Conservation (phyloP, 2,113 vertebrate species). For the Phaethornis superciliosus region DNA sequence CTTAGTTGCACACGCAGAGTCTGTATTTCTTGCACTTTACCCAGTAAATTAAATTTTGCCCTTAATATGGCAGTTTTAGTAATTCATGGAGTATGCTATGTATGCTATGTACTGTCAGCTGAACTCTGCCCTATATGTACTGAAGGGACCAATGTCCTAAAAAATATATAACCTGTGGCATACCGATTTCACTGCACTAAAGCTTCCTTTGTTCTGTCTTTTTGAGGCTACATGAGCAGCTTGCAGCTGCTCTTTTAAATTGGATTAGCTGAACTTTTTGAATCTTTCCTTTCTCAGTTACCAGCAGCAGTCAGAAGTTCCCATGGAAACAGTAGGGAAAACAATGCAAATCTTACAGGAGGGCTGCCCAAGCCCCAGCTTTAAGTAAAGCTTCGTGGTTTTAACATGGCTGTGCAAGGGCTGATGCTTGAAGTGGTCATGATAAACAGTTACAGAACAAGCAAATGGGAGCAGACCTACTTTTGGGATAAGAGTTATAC, state of each 20-base stretch:
- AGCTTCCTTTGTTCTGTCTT: not conserved
- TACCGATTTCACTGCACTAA: not conserved
- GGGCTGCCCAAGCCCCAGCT: not conserved
- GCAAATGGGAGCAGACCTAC: not conserved
- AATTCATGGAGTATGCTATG: not conserved
- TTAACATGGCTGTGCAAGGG: not conserved
- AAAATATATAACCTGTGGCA: not conserved
- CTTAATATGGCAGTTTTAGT: not conserved
- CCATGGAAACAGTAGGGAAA: not conserved
- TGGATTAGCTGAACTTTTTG: not conserved
- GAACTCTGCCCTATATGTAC: not conserved
- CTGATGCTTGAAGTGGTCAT: not conserved
- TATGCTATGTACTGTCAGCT: not conserved
- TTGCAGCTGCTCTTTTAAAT: not conserved
- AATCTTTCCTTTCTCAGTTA: not conserved
- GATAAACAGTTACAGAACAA: not conserved
- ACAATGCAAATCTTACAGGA: not conserved
- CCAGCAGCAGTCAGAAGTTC: not conserved
- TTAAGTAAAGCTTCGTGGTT: accelerated
- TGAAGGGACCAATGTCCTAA: not conserved
- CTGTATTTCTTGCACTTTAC: not conserved
- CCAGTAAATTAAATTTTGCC: not conserved
- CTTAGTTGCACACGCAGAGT: not conserved
- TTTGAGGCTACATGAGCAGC: not conserved
- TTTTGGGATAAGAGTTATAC: not conserved